Base-by-base conservation (phyloP, 2,797 vertebrate genomes). In the Selene dorsalis region DNA sequence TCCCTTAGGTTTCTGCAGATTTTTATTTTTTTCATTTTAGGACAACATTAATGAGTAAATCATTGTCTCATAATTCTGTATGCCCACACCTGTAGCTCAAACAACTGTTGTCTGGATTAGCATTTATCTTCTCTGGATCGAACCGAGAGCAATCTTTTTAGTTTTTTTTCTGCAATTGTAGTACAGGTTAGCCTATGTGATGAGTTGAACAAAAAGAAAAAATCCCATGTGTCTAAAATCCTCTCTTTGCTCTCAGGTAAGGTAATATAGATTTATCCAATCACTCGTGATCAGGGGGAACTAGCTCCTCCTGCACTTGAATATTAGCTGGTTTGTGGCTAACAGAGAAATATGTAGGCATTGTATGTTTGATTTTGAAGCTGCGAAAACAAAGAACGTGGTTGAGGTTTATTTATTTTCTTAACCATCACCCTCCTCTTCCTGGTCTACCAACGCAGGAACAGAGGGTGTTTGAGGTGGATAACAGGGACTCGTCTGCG, bases 21-120 rank as follows among this genome's bases (percentile, higher is more conserved):
- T n/a, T n/a, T n/a, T n/a, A n/a, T n/a, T n/a, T n/a, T n/a, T n/a
- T n/a, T n/a, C n/a, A n/a, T n/a, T n/a, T n/a, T n/a, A n/a, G n/a
- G 62, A n/a, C 48, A 18, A 63, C 12, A n/a, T 1, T 53, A 28
- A 13, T 13, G 6, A 17, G 20, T 26, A 26, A 32, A 14, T 68
- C 35, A 43, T 65, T 22, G 13, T 60, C 32, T 41, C 30, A 18
- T 71, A 11, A 60, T 7, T 57, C 18, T 39, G 60, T 28, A 32
- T 71, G 32, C 8, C 48, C 45, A 76, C 75, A 77, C 30, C 58
- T 80, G 72, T 24, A 52, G 65, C 22, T 69, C 0, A 77, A 77
- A 58, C 45, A 75, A 61, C 57, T 52, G 22, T 73, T 9, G 9
- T 55, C 24, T 20, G 26, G 59, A 50, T 58, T 50, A 30, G 30